Evolutionary conservation across 2,888 invertebrate genomes (phyloP), one percentile per base, ranked within the genome.

Genomic region (Busseola fusca): DNA sequence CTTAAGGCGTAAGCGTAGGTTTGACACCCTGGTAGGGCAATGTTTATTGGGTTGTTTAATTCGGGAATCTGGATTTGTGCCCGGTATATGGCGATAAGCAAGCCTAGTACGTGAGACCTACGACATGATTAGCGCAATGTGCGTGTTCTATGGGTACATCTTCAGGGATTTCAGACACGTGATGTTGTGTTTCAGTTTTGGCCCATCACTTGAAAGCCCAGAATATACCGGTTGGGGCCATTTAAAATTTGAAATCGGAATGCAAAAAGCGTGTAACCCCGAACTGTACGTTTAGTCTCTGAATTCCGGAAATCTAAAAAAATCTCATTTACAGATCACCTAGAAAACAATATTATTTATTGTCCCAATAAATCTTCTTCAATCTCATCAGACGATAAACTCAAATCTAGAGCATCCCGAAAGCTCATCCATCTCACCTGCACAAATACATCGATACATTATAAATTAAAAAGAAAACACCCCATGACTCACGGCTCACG

Each of bases 381-480:
- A 83, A 81, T 83, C 83, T 85, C 78, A 72, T 84, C 78, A 78
- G 73, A 78, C 81, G 70, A 80, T 76, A 76, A 84, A 78, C 75
- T 80, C 80, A 78, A 85, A 82, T 79, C 78, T 77, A 85, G 84
- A 84, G 73, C 82, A 82, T 84, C 82, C 74, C 68, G 65, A 84
- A 80, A 73, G 75, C 69, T 74, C 74, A 80, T 80, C 82, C 72
- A 79, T 84, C 84, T 85, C 80, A 85, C 84, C 84, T 85, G 84
- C 86, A 85, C 84, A 85, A 85, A 85, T 85, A 86, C 76, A 70
- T 85, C 82, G 48, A 75, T 86, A 86, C 82, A 75, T 78, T 76
- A 84, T 86, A 85, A 86, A 85, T 85, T 80, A 71, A 76, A 78
- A 84, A 74, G n/a, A 79, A 80, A 81, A 73, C 81, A 79, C 76